Evolutionary conservation across 2,888 invertebrate genomes (phyloP).

Genomic region (Harpalus rufipes): DNA sequence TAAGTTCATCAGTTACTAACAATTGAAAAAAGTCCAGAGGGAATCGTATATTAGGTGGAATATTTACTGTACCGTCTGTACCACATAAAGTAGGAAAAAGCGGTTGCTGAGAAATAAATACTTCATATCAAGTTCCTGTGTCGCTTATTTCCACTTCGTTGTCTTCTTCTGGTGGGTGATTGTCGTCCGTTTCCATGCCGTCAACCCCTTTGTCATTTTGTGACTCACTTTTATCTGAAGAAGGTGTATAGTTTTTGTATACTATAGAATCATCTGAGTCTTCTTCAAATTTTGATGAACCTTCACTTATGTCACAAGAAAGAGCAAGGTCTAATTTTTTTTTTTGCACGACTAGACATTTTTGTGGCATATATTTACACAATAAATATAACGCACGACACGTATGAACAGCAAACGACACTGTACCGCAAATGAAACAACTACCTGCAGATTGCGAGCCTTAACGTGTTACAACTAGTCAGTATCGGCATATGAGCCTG

Average conservation of each 20-base stretch:
- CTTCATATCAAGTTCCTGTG: neutral
- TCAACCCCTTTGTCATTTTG: neutral
- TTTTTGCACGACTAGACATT: neutral
- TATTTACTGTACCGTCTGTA: neutral
- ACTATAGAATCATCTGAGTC: neutral
- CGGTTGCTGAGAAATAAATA: neutral
- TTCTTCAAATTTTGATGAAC: neutral
- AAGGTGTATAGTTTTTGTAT: neutral
- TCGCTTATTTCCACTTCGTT: neutral
- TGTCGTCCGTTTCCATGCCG: neutral
- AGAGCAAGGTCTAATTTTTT: neutral
- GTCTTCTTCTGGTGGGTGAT: neutral
- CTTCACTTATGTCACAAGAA: neutral
- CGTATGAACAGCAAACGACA: too few species aligned
- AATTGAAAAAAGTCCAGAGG: neutral
- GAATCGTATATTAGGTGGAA: neutral
- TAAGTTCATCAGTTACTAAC: conserved; percentile 8
- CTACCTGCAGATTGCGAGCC: too few species aligned
- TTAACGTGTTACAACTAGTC: too few species aligned
- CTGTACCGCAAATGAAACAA: too few species aligned
- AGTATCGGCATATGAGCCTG: too few species aligned
- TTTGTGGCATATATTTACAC: neutral
- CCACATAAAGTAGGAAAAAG: neutral
- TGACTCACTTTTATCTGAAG: neutral
- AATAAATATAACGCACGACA: too few species aligned